Base-by-base conservation (phyloP, 2,797 vertebrate species). In the Rhabdomys pumilio region DNA sequence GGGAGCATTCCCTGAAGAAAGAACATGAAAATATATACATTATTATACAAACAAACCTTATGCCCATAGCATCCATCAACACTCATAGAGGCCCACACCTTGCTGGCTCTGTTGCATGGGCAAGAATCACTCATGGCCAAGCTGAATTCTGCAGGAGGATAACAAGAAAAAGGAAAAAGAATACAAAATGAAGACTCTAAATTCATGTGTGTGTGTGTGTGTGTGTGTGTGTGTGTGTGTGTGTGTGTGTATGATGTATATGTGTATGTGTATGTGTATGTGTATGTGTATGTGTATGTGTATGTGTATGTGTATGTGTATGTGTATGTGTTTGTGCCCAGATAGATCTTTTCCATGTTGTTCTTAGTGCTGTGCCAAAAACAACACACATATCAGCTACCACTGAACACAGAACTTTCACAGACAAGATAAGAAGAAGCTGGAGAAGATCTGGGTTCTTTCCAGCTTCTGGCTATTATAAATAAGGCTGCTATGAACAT, bases 321-420 rank as follows among this genome's bases (percentile, higher is more conserved):
- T 24, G 75, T 57, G 57, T 20, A 34, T 20, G 38, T 26, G 15
- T 9, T 17, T 31, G 72, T 91, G 38, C 75, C 20, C 69, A 57
- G 65, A 63, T 91, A 88, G 65, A 93, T 73, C 57, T 77, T 97
- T 80, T 77, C 75, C 69, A 81, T 55, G 76, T 86, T 69, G 59
- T 77, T 96, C 38, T 97, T 81, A 72, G 67, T 57, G 14, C 24
- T 29, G n/a, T 91, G 93, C 89, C 95, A 96, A 76, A 90, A 98
- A 91, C 84, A 97, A 97, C 26, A 89, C 6, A 92, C 26, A 73
- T 1, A 2, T 91, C 72, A 88, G 24, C 67, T 90, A 38, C 95
- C 34, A 20, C 89, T 6, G 47, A 90, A 14, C 22, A 79, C 72
- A 34, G 69, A 72, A 63, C 76, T 77, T 77, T 76, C 89, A 65